Base-by-base conservation (phyloP, 2,888 invertebrate species). In the Escarpia spicata region DNA sequence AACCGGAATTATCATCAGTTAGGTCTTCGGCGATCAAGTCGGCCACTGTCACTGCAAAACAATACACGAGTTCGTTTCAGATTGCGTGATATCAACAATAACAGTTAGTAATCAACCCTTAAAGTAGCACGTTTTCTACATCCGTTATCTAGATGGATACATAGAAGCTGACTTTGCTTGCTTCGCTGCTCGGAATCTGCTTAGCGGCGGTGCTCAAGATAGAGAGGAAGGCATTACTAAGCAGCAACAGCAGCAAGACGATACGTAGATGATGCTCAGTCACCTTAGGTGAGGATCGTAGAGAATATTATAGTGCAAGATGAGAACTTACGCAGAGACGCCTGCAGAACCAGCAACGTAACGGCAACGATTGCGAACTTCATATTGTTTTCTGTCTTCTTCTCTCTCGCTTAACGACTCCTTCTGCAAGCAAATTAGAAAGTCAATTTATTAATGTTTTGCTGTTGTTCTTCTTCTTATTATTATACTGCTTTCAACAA, bases 291-390 rank as follows among this genome's bases (percentile, higher is more conserved):
- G 75, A 75, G 26, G 26, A 3, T 75, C 8, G 1, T 75, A 75
- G 37, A 52, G 52, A 52, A 52, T 52, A 52, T 15, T 52, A 37
- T 52, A 4, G 15, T 15, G 1, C 9, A 52, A 9, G 10, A 52
- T 8, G 75, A 75, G n/a, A 75, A 75, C 75, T 75, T 75, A 75
- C 75, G 75, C 75, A 75, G 75, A 75, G 75, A 75, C 75, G 75
- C 75, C 26, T 75, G 75, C 75, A 75, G 75, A 75, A 75, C 19
- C 19, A 75, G 26, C 26, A 75, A 75, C 3, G 26, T 75, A 26
- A 26, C 75, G 6, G 26, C 26, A n/a, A 75, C 75, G 75, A 75
- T 75, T 6, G 75, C 75, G 75, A 75, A 4, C 19, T 75, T 75
- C 75, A 75, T 75, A 4, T n/a, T 75, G 75, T 75, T 26, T 12